Conservation (phyloP, 2,888 invertebrate genomes). For the Drosophila maculinotata region DNA sequence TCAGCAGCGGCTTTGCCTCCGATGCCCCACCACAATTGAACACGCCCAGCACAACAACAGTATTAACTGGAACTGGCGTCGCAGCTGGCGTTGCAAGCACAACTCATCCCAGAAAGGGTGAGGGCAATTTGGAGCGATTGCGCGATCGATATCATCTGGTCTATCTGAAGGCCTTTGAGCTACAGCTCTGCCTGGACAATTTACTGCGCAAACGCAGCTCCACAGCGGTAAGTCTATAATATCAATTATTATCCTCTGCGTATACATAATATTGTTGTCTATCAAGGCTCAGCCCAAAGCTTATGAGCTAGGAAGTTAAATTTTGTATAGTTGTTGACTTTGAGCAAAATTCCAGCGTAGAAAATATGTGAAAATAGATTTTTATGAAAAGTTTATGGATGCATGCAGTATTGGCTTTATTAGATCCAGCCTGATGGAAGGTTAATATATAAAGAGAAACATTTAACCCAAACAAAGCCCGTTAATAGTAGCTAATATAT, state of each 20-base stretch:
- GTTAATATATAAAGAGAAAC: neutral
- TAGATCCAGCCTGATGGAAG: too few relatives aligned
- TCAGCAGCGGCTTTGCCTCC: constrained; percentile 75
- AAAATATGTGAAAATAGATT: too few relatives aligned
- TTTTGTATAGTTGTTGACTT: too few relatives aligned
- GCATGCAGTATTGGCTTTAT: too few relatives aligned
- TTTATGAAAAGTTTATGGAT: too few relatives aligned
- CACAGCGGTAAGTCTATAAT: constrained; percentile 86
- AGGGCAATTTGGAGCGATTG: constrained; percentile 87
- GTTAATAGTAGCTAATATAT: neutral
- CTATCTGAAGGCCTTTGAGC: constrained; percentile 95
- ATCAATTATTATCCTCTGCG: neutral
- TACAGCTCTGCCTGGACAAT: constrained; percentile 95
- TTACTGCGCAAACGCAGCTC: constrained; percentile 89
- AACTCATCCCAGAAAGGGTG: constrained; percentile 68
- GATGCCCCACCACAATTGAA: constrained; percentile 49
- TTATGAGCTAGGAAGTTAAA: too few relatives aligned
- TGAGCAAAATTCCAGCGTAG: too few relatives aligned
- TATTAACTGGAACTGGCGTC: constrained; percentile 35
- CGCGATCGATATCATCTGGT: constrained; percentile 96
- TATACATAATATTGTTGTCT: neutral
- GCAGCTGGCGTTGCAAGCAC: constrained; percentile 30
- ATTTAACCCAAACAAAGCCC: neutral
- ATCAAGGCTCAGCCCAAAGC: too few relatives aligned
- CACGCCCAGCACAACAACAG: constrained; percentile 39